Base-by-base conservation (phyloP, 2,113 vertebrate species). In the Nycticorax nycticorax region DNA sequence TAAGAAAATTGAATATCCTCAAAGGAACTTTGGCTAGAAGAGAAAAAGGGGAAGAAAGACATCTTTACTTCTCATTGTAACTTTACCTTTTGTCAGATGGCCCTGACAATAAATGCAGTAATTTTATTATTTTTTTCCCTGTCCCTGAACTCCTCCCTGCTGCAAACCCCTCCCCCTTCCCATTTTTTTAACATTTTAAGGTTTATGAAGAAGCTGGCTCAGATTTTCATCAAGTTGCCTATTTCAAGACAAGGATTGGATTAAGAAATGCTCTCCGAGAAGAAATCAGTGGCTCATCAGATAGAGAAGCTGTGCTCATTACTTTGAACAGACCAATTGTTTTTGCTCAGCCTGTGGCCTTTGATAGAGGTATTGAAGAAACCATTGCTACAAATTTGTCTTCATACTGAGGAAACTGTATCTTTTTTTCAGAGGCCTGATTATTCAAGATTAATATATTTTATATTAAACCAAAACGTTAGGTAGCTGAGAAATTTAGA, bases 171-270 rank as follows among this genome's bases (percentile, higher is more conserved):
- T 64, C 12, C 14, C 21, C 5, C 21, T 45, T 83, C 37, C n/a
- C 4, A 4, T 86, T 87, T 76, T 91, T 76, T 72, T 1, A 86
- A 80, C 17, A 0, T 68, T 91, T 93, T 85, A 94, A 99, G 99
- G 99, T 99, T 71, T 99, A 99, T 92, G 99, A 99, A 97, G 99
- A 99, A 98, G 99, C 99, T 66, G 99, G 99, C 66, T 99, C 99
- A 60, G 99, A 99, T 97, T 99, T 99, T 95, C 99, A 99, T 97
- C 99, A 99, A 92, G 99, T 99, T 96, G 99, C 99, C 8, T 99
- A 99, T 97, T 99, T 99, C 97, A 99, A 99, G 93, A 99, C 99
- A 50, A 98, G 99, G 77, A 99, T 99, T 45, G 99, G 99, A 60
- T 97, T 99, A 93, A 98, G 99, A 57, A 99, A 99, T 68, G 99